Conservation (phyloP, 2,888 invertebrate genomes). For the Habrosyne pyritoides region DNA sequence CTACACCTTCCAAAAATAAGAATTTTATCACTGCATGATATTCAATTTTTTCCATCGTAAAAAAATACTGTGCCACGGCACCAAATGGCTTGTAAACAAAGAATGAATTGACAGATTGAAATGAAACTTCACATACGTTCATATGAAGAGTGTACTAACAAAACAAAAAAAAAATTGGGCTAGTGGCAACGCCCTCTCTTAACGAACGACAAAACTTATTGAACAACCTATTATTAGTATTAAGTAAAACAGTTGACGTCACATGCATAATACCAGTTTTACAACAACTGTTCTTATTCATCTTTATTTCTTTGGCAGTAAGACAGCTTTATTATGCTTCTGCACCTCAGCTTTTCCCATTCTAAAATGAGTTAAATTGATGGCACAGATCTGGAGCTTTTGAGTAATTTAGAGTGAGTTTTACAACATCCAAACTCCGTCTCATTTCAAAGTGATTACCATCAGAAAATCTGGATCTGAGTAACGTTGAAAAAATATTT, state of each 20-base stretch:
- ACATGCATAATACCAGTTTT: conserved; percentile 40
- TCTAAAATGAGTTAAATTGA: conserved; percentile 5
- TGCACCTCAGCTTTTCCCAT: conserved; percentile 13
- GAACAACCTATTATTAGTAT: too few species aligned
- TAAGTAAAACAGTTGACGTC: conserved; percentile 42
- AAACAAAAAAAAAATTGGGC: too few species aligned
- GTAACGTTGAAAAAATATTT: not conserved
- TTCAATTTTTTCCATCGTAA: too few species aligned
- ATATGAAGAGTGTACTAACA: too few species aligned
- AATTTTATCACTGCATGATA: too few species aligned
- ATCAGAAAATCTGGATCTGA: not conserved
- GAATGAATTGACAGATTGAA: too few species aligned
- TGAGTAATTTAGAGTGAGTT: conserved; percentile 6
- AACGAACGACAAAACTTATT: too few species aligned
- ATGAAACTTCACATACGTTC: too few species aligned
- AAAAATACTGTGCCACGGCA: too few species aligned
- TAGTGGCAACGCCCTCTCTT: too few species aligned
- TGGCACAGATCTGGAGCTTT: conserved; percentile 6
- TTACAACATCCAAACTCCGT: not conserved
- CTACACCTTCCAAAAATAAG: too few species aligned
- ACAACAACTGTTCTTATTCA: conserved; percentile 41
- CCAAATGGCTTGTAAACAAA: too few species aligned
- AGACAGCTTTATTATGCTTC: conserved; percentile 38
- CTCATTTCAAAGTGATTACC: conserved; percentile 4
- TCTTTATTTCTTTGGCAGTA: conserved; percentile 36